A percentile compares a stretch with the other conserved stretches of the same genome.
phyloP scores from a whole-genome alignment of 2,888 invertebrate genomes.

The Dysmachus trigonus region DNA sequence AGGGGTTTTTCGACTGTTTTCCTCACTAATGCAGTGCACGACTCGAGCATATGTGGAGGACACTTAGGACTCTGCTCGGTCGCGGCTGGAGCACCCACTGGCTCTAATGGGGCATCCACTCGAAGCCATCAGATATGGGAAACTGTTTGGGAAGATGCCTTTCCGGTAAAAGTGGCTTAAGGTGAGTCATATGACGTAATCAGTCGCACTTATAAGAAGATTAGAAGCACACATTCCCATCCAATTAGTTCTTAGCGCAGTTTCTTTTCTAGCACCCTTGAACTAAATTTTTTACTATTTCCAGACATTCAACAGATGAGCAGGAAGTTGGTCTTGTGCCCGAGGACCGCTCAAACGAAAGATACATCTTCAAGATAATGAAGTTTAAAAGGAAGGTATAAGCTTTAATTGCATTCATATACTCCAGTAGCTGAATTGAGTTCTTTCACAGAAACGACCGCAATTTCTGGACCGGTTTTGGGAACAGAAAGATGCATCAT shows the following conservation, averaged over 20 bases:
- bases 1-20: neutral
- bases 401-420: neutral
- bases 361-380: conserved; percentile 57
- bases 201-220: neutral
- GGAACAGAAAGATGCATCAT: conserved; percentile 58
- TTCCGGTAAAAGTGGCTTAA: conserved; percentile 51
- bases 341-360: conserved; percentile 49
- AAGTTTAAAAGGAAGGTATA: conserved; percentile 57
- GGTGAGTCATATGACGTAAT: conserved; percentile 46
- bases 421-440: neutral
- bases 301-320: conserved; percentile 57
- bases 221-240: neutral
- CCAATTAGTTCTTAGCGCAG: neutral
- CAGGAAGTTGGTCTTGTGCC: conserved; percentile 58
- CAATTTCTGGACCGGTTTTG: conserved; percentile 61
- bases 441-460: conserved; percentile 54
- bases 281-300: conserved; percentile 14
- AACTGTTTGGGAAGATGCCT: conserved; percentile 55
- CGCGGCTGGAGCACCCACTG: neutral
- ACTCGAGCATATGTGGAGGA: conserved; percentile 6
- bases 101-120: conserved; percentile 48
- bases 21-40: neutral
- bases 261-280: neutral
- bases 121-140: conserved; percentile 51
- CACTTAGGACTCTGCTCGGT: neutral